Evolutionary conservation across 2,113 vertebrate genomes (phyloP), one percentile per base, ranked within the genome.

Genomic region (Carassius auratus): DNA sequence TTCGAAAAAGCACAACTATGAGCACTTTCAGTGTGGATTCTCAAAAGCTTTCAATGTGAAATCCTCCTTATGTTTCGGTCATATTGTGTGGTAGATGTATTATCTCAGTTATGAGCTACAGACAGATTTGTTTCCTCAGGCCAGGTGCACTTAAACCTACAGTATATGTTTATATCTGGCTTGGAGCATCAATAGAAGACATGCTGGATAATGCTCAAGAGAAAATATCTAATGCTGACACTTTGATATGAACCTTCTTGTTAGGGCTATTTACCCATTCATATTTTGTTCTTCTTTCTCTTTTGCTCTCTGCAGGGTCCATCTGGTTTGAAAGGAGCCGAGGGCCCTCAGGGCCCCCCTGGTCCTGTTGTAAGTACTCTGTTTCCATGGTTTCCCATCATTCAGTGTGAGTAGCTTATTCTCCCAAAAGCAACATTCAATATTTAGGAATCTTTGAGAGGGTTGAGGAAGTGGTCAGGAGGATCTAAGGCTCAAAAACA

Each of bases 311-410:
- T 66, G 79, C 90, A 99, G 97, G 98, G 98, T 84, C 91, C 96
- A 59, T 86, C 95, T 88, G 97, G 98, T 91, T 93, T 99, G 88
- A 99, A 99, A 94, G 98, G 98, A 93, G 97, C 97, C n/a, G 98
- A 99, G 93, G 98, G 98, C 52, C 97, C 98, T 77, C 97, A 98
- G 84, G 98, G 98, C 74, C 97, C 98, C 79, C 95, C 97, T 69
- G 98, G 98, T 73, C 97, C 97, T 88, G 81, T 96, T 87, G 98
- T 99, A 95, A 98, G 97, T 97, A 94, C 36, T 64, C 33, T 50
- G 19, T 82, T 81, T 50, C 42, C 64, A 88, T 85, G 77, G 15
- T 84, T 87, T 61, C 52, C 12, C 55, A 36, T 55, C 84, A 76
- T 13, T 77, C 30, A 59, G 45, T 19, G 42, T 30, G 15, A 85